Percentiles rank a stretch among this genome's conserved stretches.
Evolutionary conservation across 1,140 invertebrate species (phyloP).

Genomic region (Lordiphosa mommai): DNA sequence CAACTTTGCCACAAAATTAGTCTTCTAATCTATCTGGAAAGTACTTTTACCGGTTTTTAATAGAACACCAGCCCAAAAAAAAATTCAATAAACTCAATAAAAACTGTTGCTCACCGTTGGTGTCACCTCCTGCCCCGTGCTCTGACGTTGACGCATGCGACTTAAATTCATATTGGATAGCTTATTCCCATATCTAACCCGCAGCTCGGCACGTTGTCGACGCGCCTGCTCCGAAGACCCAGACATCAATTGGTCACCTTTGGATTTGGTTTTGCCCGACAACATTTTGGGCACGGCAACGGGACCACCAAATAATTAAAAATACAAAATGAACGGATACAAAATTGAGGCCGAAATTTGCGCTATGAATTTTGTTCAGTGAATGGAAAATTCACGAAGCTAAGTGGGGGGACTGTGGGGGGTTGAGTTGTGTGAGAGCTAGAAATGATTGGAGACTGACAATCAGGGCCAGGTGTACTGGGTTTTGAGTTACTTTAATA

Average conservation of each 20-base stretch:
- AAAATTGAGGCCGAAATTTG: conserved; percentile 17
- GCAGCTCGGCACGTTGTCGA: conserved; percentile 40
- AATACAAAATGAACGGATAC: neutral
- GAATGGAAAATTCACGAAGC: neutral
- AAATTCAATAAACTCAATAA: too few relatives aligned
- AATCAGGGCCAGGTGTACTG: too few relatives aligned
- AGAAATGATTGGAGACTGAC: too few relatives aligned
- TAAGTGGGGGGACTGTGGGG: too few relatives aligned
- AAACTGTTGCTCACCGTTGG: too few relatives aligned
- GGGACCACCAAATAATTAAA: neutral
- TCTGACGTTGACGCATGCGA: conserved; percentile 19
- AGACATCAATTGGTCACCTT: conserved; percentile 1
- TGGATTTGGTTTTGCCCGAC: conserved; percentile 2
- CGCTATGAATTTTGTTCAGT: conserved; percentile 42
- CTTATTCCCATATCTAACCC: conserved; percentile 47
- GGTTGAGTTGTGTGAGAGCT: too few relatives aligned
- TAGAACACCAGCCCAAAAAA: too few relatives aligned
- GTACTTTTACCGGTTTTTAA: too few relatives aligned
- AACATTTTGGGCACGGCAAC: conserved; percentile 6
- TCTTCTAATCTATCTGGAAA: too few relatives aligned
- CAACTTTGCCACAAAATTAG: too few relatives aligned
- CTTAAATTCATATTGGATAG: conserved; percentile 37
- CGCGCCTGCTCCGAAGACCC: conserved; percentile 20
- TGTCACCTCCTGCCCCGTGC: neutral
- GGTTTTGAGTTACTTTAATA: too few relatives aligned